These are phyloP conservation scores for Crocuta crocuta DNA, from an alignment of 2,113 vertebrate genomes.

Conservation along the genomic window DNA sequence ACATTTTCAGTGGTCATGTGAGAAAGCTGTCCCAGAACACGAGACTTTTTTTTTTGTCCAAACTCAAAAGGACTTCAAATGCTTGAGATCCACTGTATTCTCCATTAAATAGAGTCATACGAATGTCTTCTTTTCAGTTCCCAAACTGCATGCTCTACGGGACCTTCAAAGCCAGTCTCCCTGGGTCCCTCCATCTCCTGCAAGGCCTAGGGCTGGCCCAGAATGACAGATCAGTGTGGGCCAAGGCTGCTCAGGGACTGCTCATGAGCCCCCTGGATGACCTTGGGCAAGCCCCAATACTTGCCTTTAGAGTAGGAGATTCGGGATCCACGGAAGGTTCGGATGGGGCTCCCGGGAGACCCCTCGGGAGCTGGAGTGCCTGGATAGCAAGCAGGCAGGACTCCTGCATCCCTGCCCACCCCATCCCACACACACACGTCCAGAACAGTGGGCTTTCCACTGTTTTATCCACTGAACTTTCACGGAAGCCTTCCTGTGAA, in stretches of 20 bases:
- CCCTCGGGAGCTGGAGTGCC: no score
- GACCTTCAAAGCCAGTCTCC: not conserved
- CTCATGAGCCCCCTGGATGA: not conserved
- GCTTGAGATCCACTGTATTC: not conserved
- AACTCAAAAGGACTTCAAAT: not conserved
- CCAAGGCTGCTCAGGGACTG: not conserved
- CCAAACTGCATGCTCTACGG: not conserved
- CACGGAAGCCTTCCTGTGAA: not conserved
- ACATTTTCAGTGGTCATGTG: not conserved
- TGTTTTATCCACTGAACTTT: not conserved
- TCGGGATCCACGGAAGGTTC: not conserved
- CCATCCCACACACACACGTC: not conserved
- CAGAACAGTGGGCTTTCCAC: accelerated
- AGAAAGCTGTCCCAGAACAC: not conserved
- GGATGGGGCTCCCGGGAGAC: not conserved
- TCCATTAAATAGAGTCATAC: not conserved
- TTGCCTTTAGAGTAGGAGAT: not conserved
- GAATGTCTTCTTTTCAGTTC: not conserved
- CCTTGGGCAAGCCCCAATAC: not conserved
- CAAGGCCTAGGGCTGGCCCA: not conserved
- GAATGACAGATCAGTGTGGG: accelerated
- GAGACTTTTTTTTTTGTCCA: not conserved
- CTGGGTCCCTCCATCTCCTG: not conserved
- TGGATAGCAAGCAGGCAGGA: no score
- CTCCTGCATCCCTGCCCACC: no score